Evolutionary conservation across 2,797 vertebrate genomes (phyloP).

Genomic region (Helarctos malayanus): DNA sequence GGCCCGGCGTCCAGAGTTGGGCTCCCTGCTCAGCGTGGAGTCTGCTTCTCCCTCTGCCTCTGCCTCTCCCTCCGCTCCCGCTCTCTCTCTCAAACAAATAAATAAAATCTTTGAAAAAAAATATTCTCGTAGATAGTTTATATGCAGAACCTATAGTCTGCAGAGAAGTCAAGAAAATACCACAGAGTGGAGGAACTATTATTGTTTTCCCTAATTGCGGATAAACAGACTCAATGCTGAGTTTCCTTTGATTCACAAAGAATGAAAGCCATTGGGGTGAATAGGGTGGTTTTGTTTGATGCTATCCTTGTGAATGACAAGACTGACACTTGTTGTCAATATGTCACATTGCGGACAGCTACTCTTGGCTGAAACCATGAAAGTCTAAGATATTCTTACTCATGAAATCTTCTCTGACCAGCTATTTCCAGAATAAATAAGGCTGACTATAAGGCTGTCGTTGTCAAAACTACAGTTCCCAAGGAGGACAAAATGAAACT

Average conservation of each 20-base stretch:
- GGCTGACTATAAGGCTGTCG: slow-evolving; percentile 93
- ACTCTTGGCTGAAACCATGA: slow-evolving; percentile 92
- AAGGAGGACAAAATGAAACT: slow-evolving; percentile 95
- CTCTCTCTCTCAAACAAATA: slow-evolving; percentile 85
- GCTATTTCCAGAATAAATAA: slow-evolving; percentile 94
- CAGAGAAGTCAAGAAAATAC: slow-evolving; percentile 94
- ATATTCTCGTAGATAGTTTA: slow-evolving; percentile 94
- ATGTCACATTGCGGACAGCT: slow-evolving; percentile 93
- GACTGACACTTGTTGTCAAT: slow-evolving; percentile 94
- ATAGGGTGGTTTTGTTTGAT: slow-evolving; percentile 94
- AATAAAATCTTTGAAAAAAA: slow-evolving; percentile 88
- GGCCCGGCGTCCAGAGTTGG: no score
- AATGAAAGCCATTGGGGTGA: slow-evolving; percentile 94
- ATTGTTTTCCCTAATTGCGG: slow-evolving; percentile 94
- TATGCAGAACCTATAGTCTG: slow-evolving; percentile 94
- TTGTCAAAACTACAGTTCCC: slow-evolving; percentile 95
- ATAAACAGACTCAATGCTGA: slow-evolving; percentile 91
- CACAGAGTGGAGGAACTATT: slow-evolving; percentile 92
- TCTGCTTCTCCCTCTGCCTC: neutral
- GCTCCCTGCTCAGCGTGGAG: neutral
- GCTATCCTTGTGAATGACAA: slow-evolving; percentile 94
- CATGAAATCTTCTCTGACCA: slow-evolving; percentile 94
- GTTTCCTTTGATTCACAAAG: slow-evolving; percentile 95
- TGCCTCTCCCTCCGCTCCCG: neutral
- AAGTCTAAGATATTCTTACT: slow-evolving; percentile 94